Conservation (phyloP, 2,113 vertebrate species). For the Tragelaphus strepsiceros region DNA sequence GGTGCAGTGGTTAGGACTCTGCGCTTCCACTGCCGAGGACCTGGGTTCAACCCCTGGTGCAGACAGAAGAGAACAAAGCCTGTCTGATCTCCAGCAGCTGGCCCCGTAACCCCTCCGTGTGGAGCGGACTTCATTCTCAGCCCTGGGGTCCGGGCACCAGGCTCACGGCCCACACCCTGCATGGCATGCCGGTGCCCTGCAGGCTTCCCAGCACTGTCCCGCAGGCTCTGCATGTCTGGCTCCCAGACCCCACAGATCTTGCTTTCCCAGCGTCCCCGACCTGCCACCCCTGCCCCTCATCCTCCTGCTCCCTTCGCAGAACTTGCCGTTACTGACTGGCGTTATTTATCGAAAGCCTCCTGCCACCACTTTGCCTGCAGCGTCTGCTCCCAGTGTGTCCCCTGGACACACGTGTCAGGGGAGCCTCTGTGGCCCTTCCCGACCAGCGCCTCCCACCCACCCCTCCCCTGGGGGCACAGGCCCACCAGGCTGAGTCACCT, state of each 20-base stretch:
- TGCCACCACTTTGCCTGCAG: fast-evolving
- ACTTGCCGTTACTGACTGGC: fast-evolving
- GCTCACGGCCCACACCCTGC: too few relatives aligned
- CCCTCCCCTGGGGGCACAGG: neutral
- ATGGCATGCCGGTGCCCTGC: fast-evolving
- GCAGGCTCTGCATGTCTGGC: fast-evolving
- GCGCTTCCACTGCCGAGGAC: neutral
- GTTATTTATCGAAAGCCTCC: fast-evolving
- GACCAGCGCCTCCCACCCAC: neutral
- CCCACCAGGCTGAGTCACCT: neutral
- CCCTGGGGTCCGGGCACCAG: neutral
- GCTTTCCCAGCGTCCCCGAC: neutral
- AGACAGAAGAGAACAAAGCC: neutral
- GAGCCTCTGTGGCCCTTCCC: neutral
- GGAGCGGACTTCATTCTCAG: fast-evolving
- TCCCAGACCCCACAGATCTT: neutral
- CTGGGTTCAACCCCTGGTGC: neutral
- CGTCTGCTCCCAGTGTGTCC: fast-evolving
- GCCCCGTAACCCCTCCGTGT: fast-evolving
- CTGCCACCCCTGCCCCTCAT: fast-evolving
- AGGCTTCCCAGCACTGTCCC: fast-evolving
- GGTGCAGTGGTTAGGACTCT: neutral
- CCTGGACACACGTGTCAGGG: fast-evolving
- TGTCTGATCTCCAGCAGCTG: fast-evolving
- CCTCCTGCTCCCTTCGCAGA: too few relatives aligned